Evolutionary conservation across 2,113 vertebrate genomes (phyloP), one percentile per base, ranked within the genome.

Genomic region (Pygathrix nemaeus): DNA sequence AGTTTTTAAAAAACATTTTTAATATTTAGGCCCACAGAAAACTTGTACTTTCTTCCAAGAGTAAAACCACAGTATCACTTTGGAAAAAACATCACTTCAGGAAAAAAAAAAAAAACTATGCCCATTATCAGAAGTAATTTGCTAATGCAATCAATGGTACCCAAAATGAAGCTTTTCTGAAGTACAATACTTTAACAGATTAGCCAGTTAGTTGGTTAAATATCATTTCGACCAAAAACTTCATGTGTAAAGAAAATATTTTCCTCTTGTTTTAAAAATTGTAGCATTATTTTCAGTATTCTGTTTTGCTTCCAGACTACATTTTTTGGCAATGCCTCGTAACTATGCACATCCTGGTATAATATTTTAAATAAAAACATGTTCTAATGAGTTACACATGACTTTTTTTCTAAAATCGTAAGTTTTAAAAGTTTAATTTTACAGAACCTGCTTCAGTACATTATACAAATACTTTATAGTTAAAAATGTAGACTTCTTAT

Each of bases 181-280:
- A 94, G 87, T 23, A 80, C 20, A 68, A 48, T 91, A n/a, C 75
- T 61, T 87, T 81, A 89, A 96, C 4, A 97, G 72, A 90, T 76
- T 59, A 83, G 78, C 80, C 78, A 80, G 59, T 83, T 90, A 88
- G 73, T 93, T 96, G 78, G 84, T 91, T 96, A 98, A 94, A 96
- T 50, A 96, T 27, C 43, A 93, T 50, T 84, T 94, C n/a, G 68
- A 87, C 82, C 70, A 90, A 95, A 97, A 96, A 72, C 6, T 83
- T 96, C 72, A 96, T 64, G n/a, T 97, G 35, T 88, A 96, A 97
- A 93, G 68, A 97, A 96, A 96, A 94, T 92, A 96, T 85, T 95
- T 97, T 95, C 83, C 80, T 92, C 76, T 72, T 90, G 95, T 96
- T 97, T 96, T 87, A 97, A 98, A 98, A 83, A 86, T 93, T 88